These are phyloP conservation scores for Spilarctia lutea DNA, from an alignment of 2,888 invertebrate species.

Conservation along the genomic window DNA sequence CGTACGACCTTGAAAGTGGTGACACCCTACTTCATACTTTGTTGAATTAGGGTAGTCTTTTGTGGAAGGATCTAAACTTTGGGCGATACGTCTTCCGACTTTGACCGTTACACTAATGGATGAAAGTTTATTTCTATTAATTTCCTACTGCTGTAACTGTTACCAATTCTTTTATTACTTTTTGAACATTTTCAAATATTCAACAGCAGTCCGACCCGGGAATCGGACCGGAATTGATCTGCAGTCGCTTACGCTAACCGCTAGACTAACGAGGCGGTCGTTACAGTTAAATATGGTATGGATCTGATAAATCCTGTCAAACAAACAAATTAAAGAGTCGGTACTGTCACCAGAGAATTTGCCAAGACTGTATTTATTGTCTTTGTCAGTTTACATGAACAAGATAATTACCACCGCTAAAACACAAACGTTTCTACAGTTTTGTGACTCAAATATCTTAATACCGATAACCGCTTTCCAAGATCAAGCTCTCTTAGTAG, in stretches of 20 bases:
- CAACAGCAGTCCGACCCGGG: too few species aligned
- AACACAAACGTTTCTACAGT: too few species aligned
- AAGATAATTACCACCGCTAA: background rate
- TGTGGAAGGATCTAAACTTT: slow-evolving; percentile 24
- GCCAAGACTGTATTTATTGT: background rate
- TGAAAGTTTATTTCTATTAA: slow-evolving; percentile 2
- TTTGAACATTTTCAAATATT: too few species aligned
- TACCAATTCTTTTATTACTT: background rate
- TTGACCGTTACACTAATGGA: background rate
- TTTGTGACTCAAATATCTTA: background rate
- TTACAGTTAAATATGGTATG: too few species aligned
- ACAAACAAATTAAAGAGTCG: background rate
- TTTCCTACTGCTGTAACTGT: background rate
- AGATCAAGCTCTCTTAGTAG: too few species aligned
- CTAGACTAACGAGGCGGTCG: too few species aligned
- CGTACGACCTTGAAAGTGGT: slow-evolving; percentile 38
- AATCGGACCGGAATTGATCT: too few species aligned
- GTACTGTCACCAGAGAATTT: background rate
- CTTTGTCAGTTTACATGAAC: background rate
- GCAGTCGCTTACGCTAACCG: too few species aligned
- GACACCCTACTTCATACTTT: slow-evolving; percentile 23
- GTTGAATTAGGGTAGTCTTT: slow-evolving; percentile 15
- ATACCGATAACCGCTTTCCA: too few species aligned
- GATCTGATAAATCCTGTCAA: background rate
- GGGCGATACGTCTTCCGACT: slow-evolving; percentile 10